Evolutionary conservation across 2,113 vertebrate genomes (phyloP), one percentile per base, ranked within the genome.

Genomic region (Callocephalon fimbriatum): DNA sequence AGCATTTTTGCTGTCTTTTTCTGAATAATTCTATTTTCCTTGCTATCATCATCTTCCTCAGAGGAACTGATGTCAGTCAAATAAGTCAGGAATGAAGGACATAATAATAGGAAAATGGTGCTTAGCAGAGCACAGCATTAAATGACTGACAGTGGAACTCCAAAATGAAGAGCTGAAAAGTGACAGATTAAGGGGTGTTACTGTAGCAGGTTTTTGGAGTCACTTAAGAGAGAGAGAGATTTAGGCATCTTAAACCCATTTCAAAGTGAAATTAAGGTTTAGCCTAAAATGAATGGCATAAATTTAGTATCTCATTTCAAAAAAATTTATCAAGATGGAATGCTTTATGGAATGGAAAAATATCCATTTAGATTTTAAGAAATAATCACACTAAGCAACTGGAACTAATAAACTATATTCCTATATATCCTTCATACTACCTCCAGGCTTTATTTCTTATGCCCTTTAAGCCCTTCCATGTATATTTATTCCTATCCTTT

Each of bases 211-310:
- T 80, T 61, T 50, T 32, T 79, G 29, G 22, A 91, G 32, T 63
- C 25, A 89, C 25, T 76, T 56, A 15, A 76, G 32, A 76, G 20
- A 21, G 56, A 74, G 11, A 40, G 35, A 25, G 8, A 86, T 50
- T 82, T 82, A 65, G 38, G 27, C 40, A 76, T 38, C 38, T 65
- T 59, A 83, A 89, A 59, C 2, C 12, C 38, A 72, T 65, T 91
- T 94, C 51, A 88, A 88, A 72, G 47, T 76, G 22, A 93, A 95
- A 89, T 65, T 80, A 61, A 93, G 44, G 21, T 83, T 63, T 89
- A 79, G 32, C 15, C 38, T 83, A 67, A 53, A 26, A 9, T 26
- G 15, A 82, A 82, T 23, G 9, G 35, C 13, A 17, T 54, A 70
- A 56, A 70, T 53, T 31, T 65, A 79, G 21, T 37, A 88, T 68